Conservation (phyloP, 2,113 vertebrate species). For the Todiramphus chloris region DNA sequence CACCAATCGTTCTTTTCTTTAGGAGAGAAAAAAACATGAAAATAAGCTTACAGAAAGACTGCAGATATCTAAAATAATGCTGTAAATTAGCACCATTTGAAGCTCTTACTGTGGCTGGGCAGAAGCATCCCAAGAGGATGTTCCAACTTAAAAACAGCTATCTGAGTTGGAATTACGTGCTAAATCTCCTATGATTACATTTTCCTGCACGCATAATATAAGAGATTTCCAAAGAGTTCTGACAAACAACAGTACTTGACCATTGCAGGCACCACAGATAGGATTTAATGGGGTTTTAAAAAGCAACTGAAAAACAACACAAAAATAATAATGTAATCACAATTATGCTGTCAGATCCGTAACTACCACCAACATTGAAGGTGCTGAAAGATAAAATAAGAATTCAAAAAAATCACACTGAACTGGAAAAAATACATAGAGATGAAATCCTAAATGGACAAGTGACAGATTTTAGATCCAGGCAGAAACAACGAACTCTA, state of each 20-base stretch:
- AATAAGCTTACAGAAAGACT: neutral
- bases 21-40: constrained; percentile 20
- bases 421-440: neutral
- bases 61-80: neutral
- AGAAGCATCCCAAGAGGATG: neutral
- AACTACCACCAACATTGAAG: neutral
- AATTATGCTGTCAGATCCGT: neutral
- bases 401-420: neutral
- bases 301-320: neutral
- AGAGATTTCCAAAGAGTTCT: neutral
- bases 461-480: neutral
- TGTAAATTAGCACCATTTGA: neutral
- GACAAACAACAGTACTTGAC: neutral
- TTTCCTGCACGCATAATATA: neutral
- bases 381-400: accelerated
- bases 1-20: constrained; percentile 94
- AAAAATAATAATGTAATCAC: neutral
- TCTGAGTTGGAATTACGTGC: neutral
- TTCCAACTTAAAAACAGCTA: neutral
- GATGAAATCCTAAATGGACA: neutral
- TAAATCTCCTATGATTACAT: neutral
- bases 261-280: neutral
- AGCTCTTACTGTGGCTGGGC: neutral
- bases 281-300: neutral
- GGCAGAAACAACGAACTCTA: neutral